Percentiles rank a stretch among this genome's conserved stretches.
Evolutionary conservation across 2,888 invertebrate genomes (phyloP).

Genomic region (Ferrisia virgata): DNA sequence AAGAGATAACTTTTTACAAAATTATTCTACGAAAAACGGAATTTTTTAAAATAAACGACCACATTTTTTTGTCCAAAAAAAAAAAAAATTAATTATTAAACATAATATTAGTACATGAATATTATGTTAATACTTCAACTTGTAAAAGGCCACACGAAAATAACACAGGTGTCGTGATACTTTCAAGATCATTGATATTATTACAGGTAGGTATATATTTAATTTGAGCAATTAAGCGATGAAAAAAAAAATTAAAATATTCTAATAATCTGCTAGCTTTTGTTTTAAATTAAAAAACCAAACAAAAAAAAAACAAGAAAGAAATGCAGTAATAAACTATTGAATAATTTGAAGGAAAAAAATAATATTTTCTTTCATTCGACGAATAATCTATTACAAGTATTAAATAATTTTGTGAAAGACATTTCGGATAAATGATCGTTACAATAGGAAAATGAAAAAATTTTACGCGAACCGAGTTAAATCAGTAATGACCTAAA

Average conservation of each 20-base stretch:
- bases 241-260: background rate
- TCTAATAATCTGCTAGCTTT: background rate
- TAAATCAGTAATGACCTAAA: background rate
- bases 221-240: background rate
- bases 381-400: no score
- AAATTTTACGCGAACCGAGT: background rate
- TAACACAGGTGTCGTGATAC: background rate
- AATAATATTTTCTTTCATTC: background rate
- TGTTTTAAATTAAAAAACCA: background rate
- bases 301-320: no score
- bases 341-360: no score
- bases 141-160: background rate
- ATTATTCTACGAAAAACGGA: background rate
- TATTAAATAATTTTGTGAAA: background rate
- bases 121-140: slow-evolving; percentile 28
- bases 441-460: background rate
- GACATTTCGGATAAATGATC: background rate
- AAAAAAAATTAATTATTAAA: slow-evolving; percentile 10
- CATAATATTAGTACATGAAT: slow-evolving; percentile 27
- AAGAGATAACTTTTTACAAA: slow-evolving; percentile 24
- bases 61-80: background rate
- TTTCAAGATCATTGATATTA: background rate
- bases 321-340: no score
- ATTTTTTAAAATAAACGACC: slow-evolving; percentile 9
- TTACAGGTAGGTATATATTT: no score